Evolutionary conservation across 2,797 vertebrate genomes (phyloP), one percentile per base, ranked within the genome.

Genomic region (Propithecus perrieri): DNA sequence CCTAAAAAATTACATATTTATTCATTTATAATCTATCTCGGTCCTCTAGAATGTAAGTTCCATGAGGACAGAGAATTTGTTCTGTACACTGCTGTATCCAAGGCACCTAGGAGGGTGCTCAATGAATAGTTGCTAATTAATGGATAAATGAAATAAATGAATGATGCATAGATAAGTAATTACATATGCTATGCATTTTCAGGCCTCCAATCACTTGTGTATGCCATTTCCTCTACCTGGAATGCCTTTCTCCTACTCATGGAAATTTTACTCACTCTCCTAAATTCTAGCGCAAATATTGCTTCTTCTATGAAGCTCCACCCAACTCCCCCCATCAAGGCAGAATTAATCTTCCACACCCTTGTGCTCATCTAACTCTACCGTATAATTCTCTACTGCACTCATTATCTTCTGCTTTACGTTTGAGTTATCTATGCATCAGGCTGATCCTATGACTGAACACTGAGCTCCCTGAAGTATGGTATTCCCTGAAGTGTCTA

Each of bases 401-500:
- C 76, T 85, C 38, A 87, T 83, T 74, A 83, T 41, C 48, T 89
- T 88, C 46, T 85, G 20, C 20, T 57, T 85, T 88, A 74, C 63
- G 20, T 91, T 96, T 33, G 35, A 53, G 20, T 90, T 95, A 81
- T 92, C 76, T 85, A 63, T 63, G 9, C 74, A 92, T 38, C 28
- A 84, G 48, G 46, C 72, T 96, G 80, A 93, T 95, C 71, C 71
- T 30, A 89, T 81, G 67, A 90, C 65, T 81, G 90, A 95, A 94
- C 50, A 81, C 4, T 94, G 83, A 96, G 74, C 50, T 92, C 50
- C 78, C 86, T 91, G 86, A 96, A 79, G 48, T 85, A 72, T 85
- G 57, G 69, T 90, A 92, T 96, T 97, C 87, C 48, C 72, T 81
- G 14, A 97, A 87, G 81, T 79, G 61, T 96, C 85, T 92, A 96